A percentile compares a stretch with the other conserved stretches of the same genome.
phyloP scores from a whole-genome alignment of 2,113 vertebrate species.

The Anas platyrhynchos region DNA sequence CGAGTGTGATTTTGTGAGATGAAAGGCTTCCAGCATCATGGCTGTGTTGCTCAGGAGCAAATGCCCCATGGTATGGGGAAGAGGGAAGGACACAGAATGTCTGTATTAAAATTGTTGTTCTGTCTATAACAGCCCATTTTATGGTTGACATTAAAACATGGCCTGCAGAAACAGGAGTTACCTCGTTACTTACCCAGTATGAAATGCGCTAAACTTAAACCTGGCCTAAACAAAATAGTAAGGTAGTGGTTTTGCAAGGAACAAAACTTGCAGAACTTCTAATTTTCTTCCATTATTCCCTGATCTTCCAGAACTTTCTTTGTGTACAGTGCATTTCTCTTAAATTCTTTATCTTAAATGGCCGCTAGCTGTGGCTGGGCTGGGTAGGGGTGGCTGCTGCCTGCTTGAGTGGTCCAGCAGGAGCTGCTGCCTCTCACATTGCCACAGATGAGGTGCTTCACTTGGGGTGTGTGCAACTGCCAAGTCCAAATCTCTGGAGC shows the following conservation, averaged over 20 bases:
- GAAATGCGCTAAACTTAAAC: background rate
- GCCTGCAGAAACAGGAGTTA: background rate
- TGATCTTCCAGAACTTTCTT: background rate
- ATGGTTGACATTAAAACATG: background rate
- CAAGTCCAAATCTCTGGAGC: background rate
- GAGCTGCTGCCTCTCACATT: background rate
- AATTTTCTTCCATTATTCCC: background rate
- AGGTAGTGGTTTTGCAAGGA: background rate
- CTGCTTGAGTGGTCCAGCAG: background rate
- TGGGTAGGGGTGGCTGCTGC: background rate
- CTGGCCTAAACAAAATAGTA: background rate
- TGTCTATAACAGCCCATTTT: background rate
- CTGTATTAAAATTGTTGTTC: background rate
- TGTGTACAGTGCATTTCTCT: background rate
- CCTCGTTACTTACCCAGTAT: background rate
- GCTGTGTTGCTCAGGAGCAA: background rate
- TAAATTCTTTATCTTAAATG: background rate
- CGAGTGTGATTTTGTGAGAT: background rate
- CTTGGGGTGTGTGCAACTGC: background rate
- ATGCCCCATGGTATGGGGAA: background rate
- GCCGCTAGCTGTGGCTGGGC: background rate
- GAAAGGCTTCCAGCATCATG: background rate
- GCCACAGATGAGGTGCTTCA: background rate
- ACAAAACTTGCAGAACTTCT: background rate
- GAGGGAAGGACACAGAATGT: constrained; percentile 5